Evolutionary conservation across 2,113 vertebrate genomes (phyloP).

Genomic region (Tachycineta bicolor): DNA sequence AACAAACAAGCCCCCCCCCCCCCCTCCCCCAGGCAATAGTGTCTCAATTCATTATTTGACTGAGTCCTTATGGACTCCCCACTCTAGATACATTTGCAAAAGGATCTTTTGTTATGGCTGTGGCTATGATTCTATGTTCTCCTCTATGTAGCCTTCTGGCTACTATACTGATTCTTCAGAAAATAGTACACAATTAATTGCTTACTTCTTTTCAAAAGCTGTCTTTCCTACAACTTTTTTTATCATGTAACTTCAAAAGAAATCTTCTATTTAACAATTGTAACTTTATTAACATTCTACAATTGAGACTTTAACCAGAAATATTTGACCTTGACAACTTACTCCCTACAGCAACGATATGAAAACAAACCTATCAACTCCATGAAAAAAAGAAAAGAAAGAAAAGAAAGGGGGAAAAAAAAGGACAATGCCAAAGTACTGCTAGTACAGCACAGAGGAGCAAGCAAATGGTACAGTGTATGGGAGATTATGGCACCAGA

Average conservation of each 20-base stretch:
- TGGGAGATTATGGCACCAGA: not conserved
- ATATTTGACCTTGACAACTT: not conserved
- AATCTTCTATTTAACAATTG: not conserved
- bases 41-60: not conserved
- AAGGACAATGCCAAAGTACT: not conserved
- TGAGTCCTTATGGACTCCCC: not conserved
- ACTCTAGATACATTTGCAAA: not conserved
- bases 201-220: conserved; percentile 2
- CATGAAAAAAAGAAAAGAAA: not conserved
- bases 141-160: not conserved
- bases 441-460: not conserved
- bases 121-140: not conserved
- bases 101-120: not conserved
- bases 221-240: not conserved
- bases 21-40: not conserved
- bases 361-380: not conserved
- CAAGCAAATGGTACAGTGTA: not conserved
- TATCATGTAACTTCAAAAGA: not conserved
- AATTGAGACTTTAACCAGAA: not conserved
- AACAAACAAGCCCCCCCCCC: not conserved
- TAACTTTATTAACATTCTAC: not conserved
- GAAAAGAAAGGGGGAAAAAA: not conserved
- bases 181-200: conserved; percentile 4
- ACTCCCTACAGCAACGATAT: not conserved
- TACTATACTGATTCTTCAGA: not conserved